Base-by-base conservation (phyloP, 2,888 invertebrate genomes). In the Balanococcus diminutus region DNA sequence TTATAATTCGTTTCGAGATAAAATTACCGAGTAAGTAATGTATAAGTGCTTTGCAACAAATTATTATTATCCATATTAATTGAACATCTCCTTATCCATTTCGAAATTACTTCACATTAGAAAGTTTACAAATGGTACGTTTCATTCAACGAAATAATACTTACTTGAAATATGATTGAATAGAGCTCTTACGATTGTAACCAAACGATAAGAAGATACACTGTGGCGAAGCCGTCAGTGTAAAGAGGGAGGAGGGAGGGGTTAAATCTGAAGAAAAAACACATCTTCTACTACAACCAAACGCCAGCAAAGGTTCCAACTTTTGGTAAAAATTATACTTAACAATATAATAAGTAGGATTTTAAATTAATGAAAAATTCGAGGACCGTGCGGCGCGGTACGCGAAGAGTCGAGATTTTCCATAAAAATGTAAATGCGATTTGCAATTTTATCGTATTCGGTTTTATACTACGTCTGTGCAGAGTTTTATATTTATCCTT, bases 281-380 rank as follows among this genome's bases (percentile, higher is more conserved):
- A 67, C 61, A 67, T 67, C 51, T 67, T 28, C 1, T 28, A 67
- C 61, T 14, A 67, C 28, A 25, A 67, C 61, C 25, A 51, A 51
- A 36, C 4, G 51, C 3, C n/a, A 51, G 51, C 51, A 51, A 67
- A 67, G 61, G 61, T 67, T 67, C 25, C 61, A 28, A 25, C 28
- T 67, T 67, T 67, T 67, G 11, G 19, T 28, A 16, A 8, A 61
- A 75, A 75, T 32, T 75, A 75, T n/a, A n/a, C n/a, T 51, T 32
- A 75, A 61, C 16, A 28, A 75, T 75, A 75, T 14, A 16, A n/a
- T n/a, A n/a, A n/a, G 75, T 22, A 75, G 51, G 51, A 51, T 51
- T 75, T 75, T 75, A 75, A 32, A 75, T 75, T 75, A 75, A 75
- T 75, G 75, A 75, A 75, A 75, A 75, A 75, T 75, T 75, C 75